Evolutionary conservation across 2,797 vertebrate species (phyloP).

Genomic region (Aselliscus stoliczkanus): DNA sequence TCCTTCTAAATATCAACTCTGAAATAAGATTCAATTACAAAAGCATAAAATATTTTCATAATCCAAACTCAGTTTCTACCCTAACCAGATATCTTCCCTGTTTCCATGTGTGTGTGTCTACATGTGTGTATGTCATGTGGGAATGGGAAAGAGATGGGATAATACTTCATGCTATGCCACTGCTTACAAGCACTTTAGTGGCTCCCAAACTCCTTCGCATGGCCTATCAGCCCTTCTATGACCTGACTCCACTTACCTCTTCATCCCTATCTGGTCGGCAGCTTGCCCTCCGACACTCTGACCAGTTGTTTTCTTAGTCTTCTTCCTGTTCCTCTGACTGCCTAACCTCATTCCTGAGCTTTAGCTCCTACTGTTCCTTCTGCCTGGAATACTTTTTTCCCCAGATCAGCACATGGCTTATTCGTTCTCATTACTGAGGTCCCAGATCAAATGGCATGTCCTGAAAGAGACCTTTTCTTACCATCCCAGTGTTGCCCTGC

Average conservation of each 20-base stretch:
- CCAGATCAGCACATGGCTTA: not conserved
- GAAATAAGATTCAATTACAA: not conserved
- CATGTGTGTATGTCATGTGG: not conserved
- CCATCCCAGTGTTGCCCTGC: not conserved
- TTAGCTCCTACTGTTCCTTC: not conserved
- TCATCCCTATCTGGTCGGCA: not conserved
- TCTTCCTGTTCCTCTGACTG: not conserved
- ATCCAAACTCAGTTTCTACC: not conserved
- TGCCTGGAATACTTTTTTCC: not conserved
- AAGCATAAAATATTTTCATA: not conserved
- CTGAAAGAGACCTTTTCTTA: not conserved
- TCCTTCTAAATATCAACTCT: not conserved
- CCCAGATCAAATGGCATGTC: not conserved
- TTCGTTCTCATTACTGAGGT: not conserved
- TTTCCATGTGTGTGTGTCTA: not conserved
- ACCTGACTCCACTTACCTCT: no score
- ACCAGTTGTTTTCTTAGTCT: not conserved
- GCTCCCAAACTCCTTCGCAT: no score
- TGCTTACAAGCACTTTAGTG: not conserved
- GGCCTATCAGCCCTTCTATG: not conserved
- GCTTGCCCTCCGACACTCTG: not conserved
- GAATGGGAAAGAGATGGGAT: not conserved
- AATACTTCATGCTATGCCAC: not conserved
- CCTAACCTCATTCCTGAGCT: not conserved
- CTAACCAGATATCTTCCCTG: not conserved